A percentile compares a stretch with the other conserved stretches of the same genome.
Evolutionary conservation across 2,113 vertebrate genomes (phyloP).

Genomic region (Clarias magur): DNA sequence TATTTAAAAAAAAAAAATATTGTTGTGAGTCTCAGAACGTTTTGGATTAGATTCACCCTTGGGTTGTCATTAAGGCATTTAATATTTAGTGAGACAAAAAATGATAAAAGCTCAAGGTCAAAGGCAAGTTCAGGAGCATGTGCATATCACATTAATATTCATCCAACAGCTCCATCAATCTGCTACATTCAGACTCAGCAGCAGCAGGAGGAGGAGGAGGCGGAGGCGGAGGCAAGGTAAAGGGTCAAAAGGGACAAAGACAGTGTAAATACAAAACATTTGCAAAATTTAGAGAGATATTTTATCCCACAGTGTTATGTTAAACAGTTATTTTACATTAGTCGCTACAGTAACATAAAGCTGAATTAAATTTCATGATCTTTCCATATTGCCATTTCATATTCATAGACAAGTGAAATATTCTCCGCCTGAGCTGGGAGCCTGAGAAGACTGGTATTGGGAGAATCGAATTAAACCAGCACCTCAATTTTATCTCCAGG

Average conservation of each 20-base stretch:
- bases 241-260: slow-evolving; percentile 46
- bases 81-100: slow-evolving; percentile 4
- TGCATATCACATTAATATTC: slow-evolving; percentile 68
- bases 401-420: slow-evolving; percentile 36
- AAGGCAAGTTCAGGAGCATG: slow-evolving; percentile 67
- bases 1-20: not conserved
- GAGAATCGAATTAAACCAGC: slow-evolving; percentile 45
- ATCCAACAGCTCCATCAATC: slow-evolving; percentile 69
- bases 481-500: slow-evolving; percentile 63
- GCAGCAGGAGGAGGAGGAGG: not conserved
- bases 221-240: slow-evolving; percentile 39
- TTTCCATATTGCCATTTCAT: slow-evolving; percentile 33
- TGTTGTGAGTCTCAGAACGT: not conserved
- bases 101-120: slow-evolving; percentile 66
- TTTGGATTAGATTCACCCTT: not conserved
- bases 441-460: slow-evolving; percentile 5
- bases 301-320: not conserved
- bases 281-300: not conserved
- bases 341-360: not conserved
- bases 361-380: slow-evolving; percentile 30
- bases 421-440: slow-evolving; percentile 19
- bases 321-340: not conserved
- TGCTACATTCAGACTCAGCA: slow-evolving; percentile 50
- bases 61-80: not conserved
- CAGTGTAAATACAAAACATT: slow-evolving; percentile 9